Evolutionary conservation across 2,797 vertebrate genomes (phyloP), one percentile per base, ranked within the genome.

Genomic region (Lagorchestes hirsutus): DNA sequence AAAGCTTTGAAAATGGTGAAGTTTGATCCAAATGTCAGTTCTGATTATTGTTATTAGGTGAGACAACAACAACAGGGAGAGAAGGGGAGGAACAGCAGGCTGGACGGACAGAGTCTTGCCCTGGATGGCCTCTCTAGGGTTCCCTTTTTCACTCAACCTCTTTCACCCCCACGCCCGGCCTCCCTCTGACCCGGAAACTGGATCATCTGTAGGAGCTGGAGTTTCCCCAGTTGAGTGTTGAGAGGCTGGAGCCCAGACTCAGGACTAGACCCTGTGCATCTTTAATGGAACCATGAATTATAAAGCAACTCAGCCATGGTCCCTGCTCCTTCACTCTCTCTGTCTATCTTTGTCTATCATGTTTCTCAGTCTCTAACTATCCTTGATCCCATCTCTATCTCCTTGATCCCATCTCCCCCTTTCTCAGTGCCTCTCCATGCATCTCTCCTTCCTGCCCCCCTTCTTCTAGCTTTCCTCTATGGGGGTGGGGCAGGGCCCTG

Each of bases 241-340:
- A 59, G 94, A 96, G 97, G 98, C 98, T 96, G 94, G 93, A 97
- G 54, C 97, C 95, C 92, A 67, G 97, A 1, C 96, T n/a, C 91
- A 97, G 93, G 95, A 96, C 96, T 58, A 46, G 87, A 96, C 97
- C 96, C 97, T 91, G 97, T 97, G 97, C 97, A 98, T 97, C 97
- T 98, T 98, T 98, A 96, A 98, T 98, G 52, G 9, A 95, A 91
- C 96, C 96, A 98, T 98, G 96, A 98, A 98, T 98, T 98, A 98
- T 98, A 96, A 96, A 98, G 96, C 95, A 98, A 94, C 34, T 94
- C 24, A 55, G 57, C 96, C n/a, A 18, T 55, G 92, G 95, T 97
- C 95, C 97, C 93, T 96, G 95, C 67, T 55, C 95, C 98, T 93
- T 95, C 92, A 95, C 92, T 96, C 96, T 96, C 95, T 96, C 87